These are phyloP conservation scores for Halichoeres trimaculatus DNA, from an alignment of 2,113 vertebrate genomes.

Conservation along the genomic window DNA sequence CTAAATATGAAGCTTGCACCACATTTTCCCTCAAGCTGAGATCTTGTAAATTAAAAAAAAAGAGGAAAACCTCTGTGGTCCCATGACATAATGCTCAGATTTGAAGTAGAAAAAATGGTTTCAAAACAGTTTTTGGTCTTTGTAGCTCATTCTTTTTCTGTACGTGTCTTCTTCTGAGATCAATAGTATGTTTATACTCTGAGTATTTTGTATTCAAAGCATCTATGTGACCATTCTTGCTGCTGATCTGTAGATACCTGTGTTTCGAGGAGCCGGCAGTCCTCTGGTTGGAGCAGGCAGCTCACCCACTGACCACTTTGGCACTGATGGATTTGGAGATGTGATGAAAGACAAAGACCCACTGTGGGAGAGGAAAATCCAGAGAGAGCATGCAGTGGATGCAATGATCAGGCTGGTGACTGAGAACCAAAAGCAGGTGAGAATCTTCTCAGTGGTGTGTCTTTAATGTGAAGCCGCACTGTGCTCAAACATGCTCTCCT, in stretches of 20 bases:
- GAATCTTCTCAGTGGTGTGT: not conserved
- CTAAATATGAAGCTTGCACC: too few species aligned
- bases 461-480: not conserved
- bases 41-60: too few species aligned
- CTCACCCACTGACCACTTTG: constrained; percentile 72
- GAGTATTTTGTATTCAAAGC: too few species aligned
- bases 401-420: constrained; percentile 81
- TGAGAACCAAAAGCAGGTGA: constrained; percentile 80
- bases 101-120: too few species aligned
- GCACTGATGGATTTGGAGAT: constrained; percentile 83
- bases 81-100: too few species aligned
- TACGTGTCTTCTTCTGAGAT: too few species aligned
- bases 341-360: constrained; percentile 73
- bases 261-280: constrained; percentile 75
- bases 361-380: constrained; percentile 74
- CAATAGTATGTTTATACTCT: too few species aligned
- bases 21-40: too few species aligned
- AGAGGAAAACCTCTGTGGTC: too few species aligned
- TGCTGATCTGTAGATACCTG: constrained; percentile 77
- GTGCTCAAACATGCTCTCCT: not conserved
- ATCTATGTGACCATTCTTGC: not conserved
- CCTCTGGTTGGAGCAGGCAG: constrained; percentile 65
- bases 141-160: too few species aligned
- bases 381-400: constrained; percentile 77
- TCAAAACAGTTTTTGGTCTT: too few species aligned